Percentiles rank a stretch among this genome's conserved stretches.
Conservation (phyloP, 2,797 vertebrate genomes). For the Nasua narica region DNA sequence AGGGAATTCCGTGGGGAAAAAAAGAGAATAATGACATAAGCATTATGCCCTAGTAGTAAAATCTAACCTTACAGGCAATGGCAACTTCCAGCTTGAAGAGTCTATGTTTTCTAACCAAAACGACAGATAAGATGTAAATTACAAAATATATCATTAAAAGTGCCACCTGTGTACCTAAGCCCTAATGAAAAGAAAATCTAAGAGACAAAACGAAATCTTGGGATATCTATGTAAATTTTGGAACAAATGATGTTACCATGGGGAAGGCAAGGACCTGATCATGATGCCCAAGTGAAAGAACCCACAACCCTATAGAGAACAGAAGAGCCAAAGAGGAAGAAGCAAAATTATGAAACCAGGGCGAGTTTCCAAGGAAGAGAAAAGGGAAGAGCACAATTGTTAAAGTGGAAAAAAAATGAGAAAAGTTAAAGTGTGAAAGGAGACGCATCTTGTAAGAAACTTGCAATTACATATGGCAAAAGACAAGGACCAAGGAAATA, state of each 20-base stretch:
- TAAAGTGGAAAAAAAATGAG: background rate
- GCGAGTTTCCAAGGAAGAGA: conserved; percentile 6
- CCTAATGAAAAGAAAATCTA: background rate
- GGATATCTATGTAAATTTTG: background rate
- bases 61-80: background rate
- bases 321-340: conserved; percentile 21
- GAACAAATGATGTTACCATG: background rate
- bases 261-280: background rate
- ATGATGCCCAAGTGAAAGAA: background rate
- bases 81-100: background rate
- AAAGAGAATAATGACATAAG: background rate
- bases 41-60: background rate
- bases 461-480: conserved; percentile 63
- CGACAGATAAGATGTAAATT: background rate
- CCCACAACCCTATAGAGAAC: background rate
- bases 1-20: background rate
- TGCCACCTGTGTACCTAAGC: background rate
- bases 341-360: conserved; percentile 38
- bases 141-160: background rate
- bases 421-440: conserved; percentile 49
- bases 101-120: background rate
- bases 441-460: background rate
- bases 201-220: conserved; percentile 6
- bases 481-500: conserved; percentile 24
- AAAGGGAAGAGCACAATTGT: conserved; percentile 15